These are phyloP conservation scores for Leucophora obtusa DNA, from an alignment of 2,888 invertebrate genomes.

Conservation along the genomic window DNA sequence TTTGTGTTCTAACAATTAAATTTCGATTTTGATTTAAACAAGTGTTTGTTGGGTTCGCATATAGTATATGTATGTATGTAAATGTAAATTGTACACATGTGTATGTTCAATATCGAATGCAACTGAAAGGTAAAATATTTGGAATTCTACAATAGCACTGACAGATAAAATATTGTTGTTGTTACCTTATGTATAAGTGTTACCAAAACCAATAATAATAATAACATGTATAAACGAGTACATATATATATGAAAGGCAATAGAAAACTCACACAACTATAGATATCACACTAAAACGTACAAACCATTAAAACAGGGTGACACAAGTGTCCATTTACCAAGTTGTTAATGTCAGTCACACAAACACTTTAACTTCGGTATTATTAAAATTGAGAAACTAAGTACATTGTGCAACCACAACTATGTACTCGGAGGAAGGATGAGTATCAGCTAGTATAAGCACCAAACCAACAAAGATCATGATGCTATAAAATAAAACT, in stretches of 20 bases:
- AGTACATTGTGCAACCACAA: not conserved
- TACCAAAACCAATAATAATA: not conserved
- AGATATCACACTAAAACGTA: not conserved
- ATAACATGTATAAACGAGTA: too few species aligned
- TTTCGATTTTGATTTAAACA: too few species aligned
- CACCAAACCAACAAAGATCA: slow-evolving; percentile 17
- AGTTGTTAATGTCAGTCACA: slow-evolving; percentile 28
- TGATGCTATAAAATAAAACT: slow-evolving; percentile 2
- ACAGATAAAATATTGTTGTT: slow-evolving; percentile 4
- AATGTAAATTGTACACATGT: not conserved
- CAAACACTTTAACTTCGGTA: slow-evolving; percentile 7
- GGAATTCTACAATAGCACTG: not conserved
- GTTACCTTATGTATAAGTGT: slow-evolving; percentile 12
- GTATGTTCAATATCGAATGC: slow-evolving; percentile 2
- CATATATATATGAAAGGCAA: not conserved
- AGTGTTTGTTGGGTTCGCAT: too few species aligned
- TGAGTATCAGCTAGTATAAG: not conserved
- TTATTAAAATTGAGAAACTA: not conserved
- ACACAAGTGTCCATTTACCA: slow-evolving; percentile 26
- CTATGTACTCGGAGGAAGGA: not conserved
- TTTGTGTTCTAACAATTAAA: too few species aligned
- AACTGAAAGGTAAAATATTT: slow-evolving; percentile 14
- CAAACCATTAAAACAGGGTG: not conserved
- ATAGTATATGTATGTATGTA: not conserved
- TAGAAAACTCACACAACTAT: too few species aligned